Percentiles rank a stretch among this genome's conserved stretches.
These are phyloP conservation scores for Zosterops japonicus DNA, from an alignment of 2,113 vertebrate species.

Conservation along the genomic window DNA sequence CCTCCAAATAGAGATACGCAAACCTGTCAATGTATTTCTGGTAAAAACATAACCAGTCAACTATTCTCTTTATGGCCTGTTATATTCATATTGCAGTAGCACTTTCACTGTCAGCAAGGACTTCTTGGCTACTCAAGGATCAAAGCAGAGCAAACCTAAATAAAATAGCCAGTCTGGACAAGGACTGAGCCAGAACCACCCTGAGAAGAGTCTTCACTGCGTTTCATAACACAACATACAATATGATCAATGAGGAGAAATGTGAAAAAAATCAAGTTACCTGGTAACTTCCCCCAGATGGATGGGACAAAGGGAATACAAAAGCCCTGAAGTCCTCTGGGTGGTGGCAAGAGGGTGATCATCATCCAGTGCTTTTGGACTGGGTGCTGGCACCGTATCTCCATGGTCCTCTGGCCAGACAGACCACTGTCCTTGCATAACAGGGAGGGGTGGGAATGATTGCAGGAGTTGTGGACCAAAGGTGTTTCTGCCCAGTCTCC, in stretches of 20 bases:
- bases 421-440: fast-evolving
- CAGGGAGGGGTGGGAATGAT: not conserved
- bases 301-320: not conserved
- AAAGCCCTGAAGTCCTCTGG: not conserved
- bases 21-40: not conserved
- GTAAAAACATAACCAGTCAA: not conserved
- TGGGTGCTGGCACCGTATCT: not conserved
- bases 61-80: not conserved
- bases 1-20: not conserved
- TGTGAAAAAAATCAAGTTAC: not conserved
- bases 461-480: fast-evolving
- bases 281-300: not conserved
- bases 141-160: not conserved
- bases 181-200: not conserved
- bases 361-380: not conserved
- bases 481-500: not conserved
- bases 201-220: not conserved
- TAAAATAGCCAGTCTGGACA: not conserved
- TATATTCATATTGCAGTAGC: not conserved
- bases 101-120: not conserved
- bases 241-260: not conserved
- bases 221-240: not conserved
- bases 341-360: not conserved
- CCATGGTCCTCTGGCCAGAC: not conserved
- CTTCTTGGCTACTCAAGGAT: not conserved